Conservation (phyloP, 23 tunicate genomes). For the Botrylloides violaceus region DNA sequence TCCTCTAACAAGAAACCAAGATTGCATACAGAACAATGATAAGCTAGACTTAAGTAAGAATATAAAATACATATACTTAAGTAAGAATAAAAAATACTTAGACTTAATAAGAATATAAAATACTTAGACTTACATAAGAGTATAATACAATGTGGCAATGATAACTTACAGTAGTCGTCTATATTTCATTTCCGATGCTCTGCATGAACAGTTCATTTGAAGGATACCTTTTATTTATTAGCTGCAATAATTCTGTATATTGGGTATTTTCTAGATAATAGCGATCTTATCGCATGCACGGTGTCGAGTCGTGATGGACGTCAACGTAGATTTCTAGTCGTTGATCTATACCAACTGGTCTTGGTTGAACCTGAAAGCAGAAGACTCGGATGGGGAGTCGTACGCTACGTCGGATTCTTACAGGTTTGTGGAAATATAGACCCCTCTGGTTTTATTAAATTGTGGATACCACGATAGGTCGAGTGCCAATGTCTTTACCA, state of each 20-base stretch:
- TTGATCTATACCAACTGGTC: constrained; percentile 88
- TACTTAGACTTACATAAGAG: too few species aligned
- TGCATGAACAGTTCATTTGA: too few species aligned
- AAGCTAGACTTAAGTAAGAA: constrained; percentile 86
- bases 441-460: not conserved
- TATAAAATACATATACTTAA: too few species aligned
- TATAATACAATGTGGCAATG: too few species aligned
- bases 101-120: too few species aligned
- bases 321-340: constrained; percentile 85
- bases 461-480: not conserved
- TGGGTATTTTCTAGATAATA: constrained; percentile 82
- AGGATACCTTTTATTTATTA: too few species aligned
- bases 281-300: constrained; percentile 96
- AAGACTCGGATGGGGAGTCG: constrained; percentile 97
- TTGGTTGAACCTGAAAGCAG: constrained; percentile 96
- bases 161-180: too few species aligned
- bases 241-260: too few species aligned
- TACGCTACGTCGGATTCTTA: constrained; percentile 78
- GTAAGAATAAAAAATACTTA: too few species aligned
- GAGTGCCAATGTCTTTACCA: not conserved
- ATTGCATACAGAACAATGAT: constrained; percentile 71
- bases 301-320: constrained; percentile 48
- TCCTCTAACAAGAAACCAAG: constrained; percentile 81
- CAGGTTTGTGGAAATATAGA: constrained; percentile 31
- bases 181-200: too few species aligned